A percentile compares a stretch with the other conserved stretches of the same genome.
Conservation (phyloP, 2,797 vertebrate genomes). For the Erethizon dorsatum region DNA sequence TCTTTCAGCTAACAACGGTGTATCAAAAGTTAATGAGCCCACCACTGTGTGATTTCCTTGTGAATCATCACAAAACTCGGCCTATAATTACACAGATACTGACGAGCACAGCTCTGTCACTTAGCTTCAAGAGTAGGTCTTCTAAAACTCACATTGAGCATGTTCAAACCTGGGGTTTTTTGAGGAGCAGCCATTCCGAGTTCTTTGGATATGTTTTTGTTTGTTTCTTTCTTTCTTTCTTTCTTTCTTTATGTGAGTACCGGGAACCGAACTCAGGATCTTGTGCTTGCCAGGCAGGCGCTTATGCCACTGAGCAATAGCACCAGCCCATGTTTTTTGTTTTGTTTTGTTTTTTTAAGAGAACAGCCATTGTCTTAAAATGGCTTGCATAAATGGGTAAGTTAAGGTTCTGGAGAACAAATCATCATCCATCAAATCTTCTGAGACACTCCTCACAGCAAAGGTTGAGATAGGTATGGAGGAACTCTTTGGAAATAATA, state of each 20-base stretch:
- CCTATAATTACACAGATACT: constrained; percentile 74
- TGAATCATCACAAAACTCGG: constrained; percentile 77
- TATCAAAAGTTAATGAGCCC: constrained; percentile 84
- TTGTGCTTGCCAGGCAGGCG: no score
- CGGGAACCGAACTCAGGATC: no score
- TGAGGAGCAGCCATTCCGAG: neutral
- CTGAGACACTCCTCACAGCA: neutral
- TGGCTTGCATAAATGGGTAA: neutral
- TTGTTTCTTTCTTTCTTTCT: no score
- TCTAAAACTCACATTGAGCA: constrained; percentile 37
- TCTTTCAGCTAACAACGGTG: constrained; percentile 82
- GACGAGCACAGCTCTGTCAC: constrained; percentile 60
- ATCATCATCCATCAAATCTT: neutral
- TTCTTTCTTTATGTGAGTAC: no score
- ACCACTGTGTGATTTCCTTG: constrained; percentile 64
- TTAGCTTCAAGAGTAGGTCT: constrained; percentile 17
- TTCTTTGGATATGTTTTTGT: neutral
- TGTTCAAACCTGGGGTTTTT: neutral
- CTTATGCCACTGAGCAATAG: no score
- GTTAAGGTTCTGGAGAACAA: neutral
- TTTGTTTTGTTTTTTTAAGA: neutral
- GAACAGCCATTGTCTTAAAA: constrained; percentile 2
- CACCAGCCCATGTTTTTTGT: no score
- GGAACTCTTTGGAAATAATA: neutral
- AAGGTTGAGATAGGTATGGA: neutral